Evolutionary conservation across 2,113 vertebrate genomes (phyloP), one percentile per base, ranked within the genome.

Genomic region (Clarias gariepinus): DNA sequence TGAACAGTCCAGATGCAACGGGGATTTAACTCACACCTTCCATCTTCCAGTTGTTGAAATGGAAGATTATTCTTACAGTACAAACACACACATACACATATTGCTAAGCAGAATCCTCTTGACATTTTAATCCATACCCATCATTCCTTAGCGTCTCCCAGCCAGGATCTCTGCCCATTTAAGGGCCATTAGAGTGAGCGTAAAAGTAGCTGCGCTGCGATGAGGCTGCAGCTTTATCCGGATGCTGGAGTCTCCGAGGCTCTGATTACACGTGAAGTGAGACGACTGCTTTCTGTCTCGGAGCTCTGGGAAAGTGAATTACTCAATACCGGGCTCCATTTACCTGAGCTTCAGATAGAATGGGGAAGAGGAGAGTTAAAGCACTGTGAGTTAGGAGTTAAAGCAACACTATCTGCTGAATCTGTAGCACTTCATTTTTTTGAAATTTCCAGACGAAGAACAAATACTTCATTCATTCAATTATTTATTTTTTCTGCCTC

Each of bases 41-140:
- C 30, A 78, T 86, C 9, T 86, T 69, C 79, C 90, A 88, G 77
- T 88, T 91, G 87, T 86, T 83, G 77, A 90, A 85, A 85, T 82
- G 61, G 63, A 61, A 81, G 78, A 58, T 85, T 86, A 60, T 79
- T 21, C 64, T 28, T 68, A 83, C 63, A 82, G 53, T 30, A 60
- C 5, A 8, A 15, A 18, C 47, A 77, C 23, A 80, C 23, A 25
- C 66, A 71, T 25, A 41, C 69, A 66, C 71, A 66, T 52, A 47
- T 23, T 78, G 52, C 57, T 30, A 58, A 55, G 69, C 47, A 86
- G 78, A 81, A 86, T 78, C 41, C 68, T 71, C 82, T 55, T 83
- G 80, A 88, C 64, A 79, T 88, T 85, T 68, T 84, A 77, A 89
- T 87, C 85, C 86, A 78, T 80, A 66, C 84, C 33, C 84, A 81